A percentile compares a stretch with the other conserved stretches of the same genome.
phyloP scores from a whole-genome alignment of 2,888 invertebrate species.

The Microctonus brassicae region DNA sequence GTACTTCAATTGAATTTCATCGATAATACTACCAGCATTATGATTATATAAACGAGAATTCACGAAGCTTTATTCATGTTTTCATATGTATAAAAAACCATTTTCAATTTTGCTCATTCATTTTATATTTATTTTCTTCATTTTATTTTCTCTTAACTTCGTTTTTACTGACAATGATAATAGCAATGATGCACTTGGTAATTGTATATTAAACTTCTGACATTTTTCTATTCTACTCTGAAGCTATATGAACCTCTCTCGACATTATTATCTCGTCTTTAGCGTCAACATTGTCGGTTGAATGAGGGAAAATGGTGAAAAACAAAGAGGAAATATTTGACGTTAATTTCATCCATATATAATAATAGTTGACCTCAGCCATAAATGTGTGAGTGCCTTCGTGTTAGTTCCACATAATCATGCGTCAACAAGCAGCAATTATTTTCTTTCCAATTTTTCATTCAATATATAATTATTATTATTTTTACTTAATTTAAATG shows the following conservation, averaged over 20 bases:
- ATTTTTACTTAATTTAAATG: too few relatives aligned
- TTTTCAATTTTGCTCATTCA: neutral
- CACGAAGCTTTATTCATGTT: neutral
- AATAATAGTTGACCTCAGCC: neutral
- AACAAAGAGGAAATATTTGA: neutral
- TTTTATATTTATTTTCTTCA: neutral
- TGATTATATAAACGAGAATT: neutral
- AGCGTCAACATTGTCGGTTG: neutral
- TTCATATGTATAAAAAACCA: neutral
- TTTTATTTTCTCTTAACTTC: neutral
- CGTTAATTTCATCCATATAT: neutral
- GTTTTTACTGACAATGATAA: neutral
- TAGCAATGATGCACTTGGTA: neutral
- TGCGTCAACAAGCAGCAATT: neutral
- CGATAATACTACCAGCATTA: neutral
- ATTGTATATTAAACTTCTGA: neutral
- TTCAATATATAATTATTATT: too few relatives aligned
- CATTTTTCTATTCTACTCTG: neutral
- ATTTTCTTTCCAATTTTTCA: neutral
- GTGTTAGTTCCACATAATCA: neutral
- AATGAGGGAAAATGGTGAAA: neutral
- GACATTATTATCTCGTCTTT: neutral
- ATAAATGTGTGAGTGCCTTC: neutral
- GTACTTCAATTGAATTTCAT: slow-evolving; percentile 14
- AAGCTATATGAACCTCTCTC: neutral